Percentiles rank a stretch among this genome's conserved stretches.
Evolutionary conservation across 1,140 invertebrate genomes (phyloP).

Genomic region (Leguminivora glycinivorella): DNA sequence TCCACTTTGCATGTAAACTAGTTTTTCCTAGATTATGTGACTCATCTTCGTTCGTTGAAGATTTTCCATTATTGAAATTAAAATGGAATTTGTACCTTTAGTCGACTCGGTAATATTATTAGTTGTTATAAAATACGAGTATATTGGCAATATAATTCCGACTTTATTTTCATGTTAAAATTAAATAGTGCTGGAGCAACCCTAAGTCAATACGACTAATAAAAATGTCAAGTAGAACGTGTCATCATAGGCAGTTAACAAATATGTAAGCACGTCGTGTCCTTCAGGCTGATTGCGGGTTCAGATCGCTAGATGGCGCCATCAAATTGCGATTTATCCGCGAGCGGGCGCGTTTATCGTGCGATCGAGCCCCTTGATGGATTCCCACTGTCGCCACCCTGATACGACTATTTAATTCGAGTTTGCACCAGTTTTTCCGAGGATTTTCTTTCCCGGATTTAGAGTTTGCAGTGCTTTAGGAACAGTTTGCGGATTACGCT

Average conservation of each 20-base stretch:
- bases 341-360: conserved; percentile 40
- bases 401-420: conserved; percentile 66
- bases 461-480: conserved; percentile 27
- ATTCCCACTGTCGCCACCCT: conserved; percentile 51
- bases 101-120: no score
- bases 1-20: neutral
- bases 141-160: neutral
- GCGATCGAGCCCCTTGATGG: conserved; percentile 53
- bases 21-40: neutral
- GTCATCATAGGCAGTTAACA: neutral
- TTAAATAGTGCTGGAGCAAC: neutral
- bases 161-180: neutral
- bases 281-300: conserved; percentile 20
- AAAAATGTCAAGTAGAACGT: neutral
- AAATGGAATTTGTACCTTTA: no score
- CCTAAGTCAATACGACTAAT: neutral
- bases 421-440: conserved; percentile 54
- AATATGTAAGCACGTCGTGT: neutral
- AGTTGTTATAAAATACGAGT: neutral
- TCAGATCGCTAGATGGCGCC: conserved; percentile 38
- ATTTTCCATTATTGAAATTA: no score
- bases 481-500: conserved; percentile 21
- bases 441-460: conserved; percentile 44
- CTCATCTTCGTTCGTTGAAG: no score
- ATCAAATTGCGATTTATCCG: conserved; percentile 61